phyloP scores from a whole-genome alignment of 2,113 vertebrate species.

The Clupea harengus region DNA sequence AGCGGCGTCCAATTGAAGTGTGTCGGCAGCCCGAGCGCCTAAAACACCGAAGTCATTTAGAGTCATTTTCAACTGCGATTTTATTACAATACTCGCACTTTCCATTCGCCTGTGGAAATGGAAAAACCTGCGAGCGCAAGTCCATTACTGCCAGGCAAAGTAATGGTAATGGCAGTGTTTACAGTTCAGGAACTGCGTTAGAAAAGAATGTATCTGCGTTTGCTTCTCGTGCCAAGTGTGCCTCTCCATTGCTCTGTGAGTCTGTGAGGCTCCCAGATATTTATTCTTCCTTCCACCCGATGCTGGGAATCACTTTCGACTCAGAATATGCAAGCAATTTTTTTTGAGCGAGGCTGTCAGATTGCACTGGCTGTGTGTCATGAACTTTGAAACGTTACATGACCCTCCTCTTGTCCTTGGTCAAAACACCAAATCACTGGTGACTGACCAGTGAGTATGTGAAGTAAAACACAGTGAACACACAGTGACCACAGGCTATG shows the following conservation, averaged over 20 bases:
- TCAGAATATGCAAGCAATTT: neutral
- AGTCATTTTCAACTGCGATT: slow-evolving; percentile 39
- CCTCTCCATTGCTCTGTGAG: neutral
- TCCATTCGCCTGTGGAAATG: slow-evolving; percentile 39
- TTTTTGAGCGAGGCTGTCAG: neutral
- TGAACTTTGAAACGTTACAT: neutral
- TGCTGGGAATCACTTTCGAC: neutral
- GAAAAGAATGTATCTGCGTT: slow-evolving; percentile 18
- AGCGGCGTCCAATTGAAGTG: slow-evolving; percentile 35
- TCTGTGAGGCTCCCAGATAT: neutral
- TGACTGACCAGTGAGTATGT: neutral
- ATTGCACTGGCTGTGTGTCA: neutral
- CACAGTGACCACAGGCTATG: too few relatives aligned
- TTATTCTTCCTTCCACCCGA: neutral
- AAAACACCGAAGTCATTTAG: slow-evolving; percentile 37
- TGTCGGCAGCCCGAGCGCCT: slow-evolving; percentile 39
- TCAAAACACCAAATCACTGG: neutral
- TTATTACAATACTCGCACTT: slow-evolving; percentile 40
- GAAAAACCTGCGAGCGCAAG: slow-evolving; percentile 17
- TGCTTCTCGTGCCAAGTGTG: slow-evolving; percentile 18
- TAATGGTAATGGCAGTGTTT: slow-evolving; percentile 40
- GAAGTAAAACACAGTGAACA: too few relatives aligned
- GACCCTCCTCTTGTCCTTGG: neutral
- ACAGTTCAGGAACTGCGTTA: slow-evolving; percentile 15
- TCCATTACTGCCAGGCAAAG: slow-evolving; percentile 36